Evolutionary conservation across 2,888 invertebrate species (phyloP), one percentile per base, ranked within the genome.

Genomic region (Diloba caeruleocephala): DNA sequence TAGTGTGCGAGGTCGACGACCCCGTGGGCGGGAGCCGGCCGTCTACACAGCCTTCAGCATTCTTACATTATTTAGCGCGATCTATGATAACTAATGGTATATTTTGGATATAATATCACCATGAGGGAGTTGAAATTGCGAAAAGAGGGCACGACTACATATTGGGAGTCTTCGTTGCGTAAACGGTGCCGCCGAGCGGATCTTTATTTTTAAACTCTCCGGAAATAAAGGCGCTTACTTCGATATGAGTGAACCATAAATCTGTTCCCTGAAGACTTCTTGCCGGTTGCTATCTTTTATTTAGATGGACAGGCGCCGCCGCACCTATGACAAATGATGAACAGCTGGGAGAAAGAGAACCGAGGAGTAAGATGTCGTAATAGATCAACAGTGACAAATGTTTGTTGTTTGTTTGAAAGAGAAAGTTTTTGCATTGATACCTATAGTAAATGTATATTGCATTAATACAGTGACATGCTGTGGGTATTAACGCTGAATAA

Each of bases 1-100:
- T 79, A 81, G 71, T 65, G 79, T 66, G 79, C 70, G 82, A 61
- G 91, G 89, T 89, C 90, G 74, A 81, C 77, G 90, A 90, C 87
- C 92, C 75, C 82, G 68, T 59, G 69, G 67, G 69, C 71, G 78
- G 72, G 74, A 68, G 71, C 58, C 72, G 74, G 75, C 61, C 74
- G 79, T 71, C 73, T 79, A 56, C 74, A 73, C 69, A 72, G 74
- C 78, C 83, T 81, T 79, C 79, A 81, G 79, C 78, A 80, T 83
- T 81, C 83, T 82, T 84, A 82, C 76, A 84, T 83, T 84, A 84
- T 84, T 84, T 84, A 87, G 78, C 82, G 74, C 80, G 75, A 83
- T 83, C 81, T 79, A 78, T 76, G 82, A 78, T 79, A 84, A 81
- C 84, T 77, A 81, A 79, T 79, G 76, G 73, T 74, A 72, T 78